Base-by-base conservation (phyloP, 2,113 vertebrate genomes). In the Menidia beryllina region DNA sequence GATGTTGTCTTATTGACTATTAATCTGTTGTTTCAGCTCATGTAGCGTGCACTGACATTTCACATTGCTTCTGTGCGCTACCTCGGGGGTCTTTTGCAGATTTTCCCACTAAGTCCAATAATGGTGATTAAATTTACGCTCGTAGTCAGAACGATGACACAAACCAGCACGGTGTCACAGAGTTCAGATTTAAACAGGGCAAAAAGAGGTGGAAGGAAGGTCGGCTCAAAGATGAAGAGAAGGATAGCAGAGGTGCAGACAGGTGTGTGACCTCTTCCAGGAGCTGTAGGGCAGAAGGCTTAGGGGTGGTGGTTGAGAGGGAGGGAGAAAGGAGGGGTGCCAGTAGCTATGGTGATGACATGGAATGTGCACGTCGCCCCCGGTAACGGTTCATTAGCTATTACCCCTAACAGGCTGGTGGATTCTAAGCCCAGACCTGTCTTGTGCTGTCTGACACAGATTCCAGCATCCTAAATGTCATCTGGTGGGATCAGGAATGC, bases 221-320 rank as follows among this genome's bases (percentile, higher is more conserved):
- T 4, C 34, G 7, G 30, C 2, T 6, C 5, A 19, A 14, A 15
- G 27, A 25, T 34, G 52, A 60, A 21, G 65, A n/a, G 52, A 41
- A 67, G 47, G 49, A 78, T 63, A 66, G 60, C 55, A 30, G 30
- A 83, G 70, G 81, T 69, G 81, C 73, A 82, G 84, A 85, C 87
- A 90, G 90, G 90, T 91, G 90, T 85, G 85, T 20, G 82, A 88
- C 85, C 86, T 83, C 49, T 60, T 56, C 5, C 2, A 59, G 55
- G 51, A 60, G 77, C 60, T 66, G 70, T n/a, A 56, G 75, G 84
- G 74, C 58, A 63, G 50, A 1, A 25, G 72, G 41, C 36, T 10
- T n/a, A 59, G 41, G 23, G 57, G 66, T 11, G 39, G 20, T 5
- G 56, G 64, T 55, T 12, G 26, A 68, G n/a, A 27, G 4, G 4